These are phyloP conservation scores for Butorides virescens DNA, from an alignment of 2,113 vertebrate genomes.

Conservation along the genomic window DNA sequence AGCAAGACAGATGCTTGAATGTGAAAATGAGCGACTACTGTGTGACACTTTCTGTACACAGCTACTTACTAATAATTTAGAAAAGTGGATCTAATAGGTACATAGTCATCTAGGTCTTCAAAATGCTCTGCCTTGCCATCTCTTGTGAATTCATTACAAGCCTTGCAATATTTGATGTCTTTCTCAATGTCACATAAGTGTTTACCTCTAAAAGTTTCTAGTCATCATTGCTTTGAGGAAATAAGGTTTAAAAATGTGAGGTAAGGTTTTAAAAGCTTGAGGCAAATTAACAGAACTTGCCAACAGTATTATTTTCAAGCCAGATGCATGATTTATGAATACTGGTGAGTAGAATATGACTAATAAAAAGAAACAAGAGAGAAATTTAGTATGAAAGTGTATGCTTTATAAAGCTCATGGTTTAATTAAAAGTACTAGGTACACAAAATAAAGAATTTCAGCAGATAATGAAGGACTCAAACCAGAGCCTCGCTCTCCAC, in stretches of 20 bases:
- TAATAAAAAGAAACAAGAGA: not conserved
- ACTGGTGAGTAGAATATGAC: not conserved
- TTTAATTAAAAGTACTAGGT: not conserved
- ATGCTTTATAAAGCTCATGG: not conserved
- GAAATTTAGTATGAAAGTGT: not conserved
- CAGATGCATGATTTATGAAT: not conserved
- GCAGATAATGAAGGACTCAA: not conserved
- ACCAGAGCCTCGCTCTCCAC: not conserved
- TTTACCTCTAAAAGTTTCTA: not conserved
- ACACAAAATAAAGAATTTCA: not conserved
- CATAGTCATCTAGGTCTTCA: not conserved
- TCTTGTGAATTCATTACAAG: constrained; percentile 17
- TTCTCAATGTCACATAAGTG: constrained; percentile 15
- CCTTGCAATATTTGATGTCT: not conserved
- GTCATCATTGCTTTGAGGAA: not conserved
- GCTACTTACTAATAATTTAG: constrained; percentile 51
- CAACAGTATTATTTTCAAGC: not conserved
- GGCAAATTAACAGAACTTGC: not conserved
- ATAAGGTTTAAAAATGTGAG: not conserved
- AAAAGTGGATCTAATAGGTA: constrained; percentile 52
- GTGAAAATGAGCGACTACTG: not conserved
- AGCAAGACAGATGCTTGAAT: not conserved
- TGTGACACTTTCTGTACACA: constrained; percentile 22
- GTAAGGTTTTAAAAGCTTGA: not conserved
- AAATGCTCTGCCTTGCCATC: not conserved